These are phyloP conservation scores for Phallusia fumigata DNA, from an alignment of 23 tunicate genomes.

Conservation along the genomic window DNA sequence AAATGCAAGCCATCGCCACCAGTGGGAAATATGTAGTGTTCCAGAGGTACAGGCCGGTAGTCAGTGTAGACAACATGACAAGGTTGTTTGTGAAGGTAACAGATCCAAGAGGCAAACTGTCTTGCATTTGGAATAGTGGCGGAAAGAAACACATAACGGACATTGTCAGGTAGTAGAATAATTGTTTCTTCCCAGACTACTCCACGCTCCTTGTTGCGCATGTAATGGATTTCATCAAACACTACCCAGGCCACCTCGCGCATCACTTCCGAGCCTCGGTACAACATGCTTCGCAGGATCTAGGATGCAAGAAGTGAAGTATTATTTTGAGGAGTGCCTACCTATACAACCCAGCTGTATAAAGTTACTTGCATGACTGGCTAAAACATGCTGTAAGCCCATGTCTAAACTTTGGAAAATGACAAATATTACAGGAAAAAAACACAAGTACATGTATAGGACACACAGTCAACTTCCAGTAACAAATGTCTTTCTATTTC, in stretches of 20 bases:
- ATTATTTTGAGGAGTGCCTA: no score
- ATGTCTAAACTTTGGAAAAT: no score
- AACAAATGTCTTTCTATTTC: no score
- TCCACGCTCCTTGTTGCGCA: conserved; percentile 94
- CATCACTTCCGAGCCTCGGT: conserved; percentile 95
- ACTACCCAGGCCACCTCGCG: conserved; percentile 95
- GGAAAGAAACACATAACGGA: conserved; percentile 88
- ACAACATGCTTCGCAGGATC: conserved; percentile 90
- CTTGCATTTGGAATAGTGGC: conserved; percentile 96
- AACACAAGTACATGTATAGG: no score
- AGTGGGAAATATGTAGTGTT: conserved; percentile 96
- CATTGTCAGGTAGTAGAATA: conserved; percentile 93
- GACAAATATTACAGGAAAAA: no score
- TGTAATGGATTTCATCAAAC: conserved; percentile 97
- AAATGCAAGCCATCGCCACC: conserved; percentile 95
- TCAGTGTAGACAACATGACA: conserved; percentile 96
- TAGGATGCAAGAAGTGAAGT: background rate
- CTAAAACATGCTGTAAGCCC: no score
- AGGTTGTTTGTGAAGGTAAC: conserved; percentile 95
- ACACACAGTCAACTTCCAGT: no score
- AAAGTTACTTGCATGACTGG: no score
- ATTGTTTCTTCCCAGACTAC: conserved; percentile 98
- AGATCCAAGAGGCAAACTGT: conserved; percentile 97
- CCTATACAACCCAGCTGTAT: no score
- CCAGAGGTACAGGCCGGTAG: conserved; percentile 89